phyloP scores from a whole-genome alignment of 2,888 invertebrate species.

The Prenolepis imparis region DNA sequence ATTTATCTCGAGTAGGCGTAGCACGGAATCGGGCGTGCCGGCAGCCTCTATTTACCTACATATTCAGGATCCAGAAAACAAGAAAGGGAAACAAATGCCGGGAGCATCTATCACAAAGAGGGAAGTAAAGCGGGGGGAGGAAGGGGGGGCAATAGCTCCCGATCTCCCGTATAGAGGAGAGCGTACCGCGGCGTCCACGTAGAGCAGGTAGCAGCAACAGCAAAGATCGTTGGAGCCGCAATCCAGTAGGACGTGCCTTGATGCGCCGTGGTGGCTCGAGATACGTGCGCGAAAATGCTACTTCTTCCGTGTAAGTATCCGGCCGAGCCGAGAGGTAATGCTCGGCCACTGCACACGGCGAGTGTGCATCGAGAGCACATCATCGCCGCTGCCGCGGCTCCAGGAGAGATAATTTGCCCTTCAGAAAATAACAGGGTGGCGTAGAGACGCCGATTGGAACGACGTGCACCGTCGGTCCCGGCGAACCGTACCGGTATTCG shows the following conservation, averaged over 20 bases:
- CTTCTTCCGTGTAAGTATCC: constrained; percentile 83
- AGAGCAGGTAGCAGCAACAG: constrained; percentile 78
- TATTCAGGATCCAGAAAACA: constrained; percentile 38
- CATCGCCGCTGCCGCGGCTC: constrained; percentile 55
- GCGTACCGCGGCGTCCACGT: constrained; percentile 59
- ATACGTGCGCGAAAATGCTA: constrained; percentile 85
- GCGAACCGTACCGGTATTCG: constrained; percentile 56
- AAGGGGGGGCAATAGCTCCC: neutral
- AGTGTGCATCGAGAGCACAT: constrained; percentile 82
- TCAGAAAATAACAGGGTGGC: constrained; percentile 84
- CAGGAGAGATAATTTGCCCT: constrained; percentile 82
- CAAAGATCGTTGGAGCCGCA: constrained; percentile 82
- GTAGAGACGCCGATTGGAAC: constrained; percentile 76
- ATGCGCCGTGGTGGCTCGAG: constrained; percentile 84
- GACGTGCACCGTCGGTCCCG: constrained; percentile 66
- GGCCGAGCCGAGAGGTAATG: constrained; percentile 67
- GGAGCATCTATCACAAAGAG: constrained; percentile 33
- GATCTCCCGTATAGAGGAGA: constrained; percentile 10
- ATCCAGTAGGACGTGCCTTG: constrained; percentile 86
- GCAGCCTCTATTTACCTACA: constrained; percentile 55
- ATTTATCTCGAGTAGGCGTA: constrained; percentile 50
- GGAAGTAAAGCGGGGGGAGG: neutral
- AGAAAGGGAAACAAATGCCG: constrained; percentile 35
- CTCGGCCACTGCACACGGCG: constrained; percentile 77
- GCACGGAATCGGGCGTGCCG: constrained; percentile 41